A percentile compares a stretch with the other conserved stretches of the same genome.
Evolutionary conservation across 2,113 vertebrate species (phyloP).

Genomic region (Scalopus aquaticus): DNA sequence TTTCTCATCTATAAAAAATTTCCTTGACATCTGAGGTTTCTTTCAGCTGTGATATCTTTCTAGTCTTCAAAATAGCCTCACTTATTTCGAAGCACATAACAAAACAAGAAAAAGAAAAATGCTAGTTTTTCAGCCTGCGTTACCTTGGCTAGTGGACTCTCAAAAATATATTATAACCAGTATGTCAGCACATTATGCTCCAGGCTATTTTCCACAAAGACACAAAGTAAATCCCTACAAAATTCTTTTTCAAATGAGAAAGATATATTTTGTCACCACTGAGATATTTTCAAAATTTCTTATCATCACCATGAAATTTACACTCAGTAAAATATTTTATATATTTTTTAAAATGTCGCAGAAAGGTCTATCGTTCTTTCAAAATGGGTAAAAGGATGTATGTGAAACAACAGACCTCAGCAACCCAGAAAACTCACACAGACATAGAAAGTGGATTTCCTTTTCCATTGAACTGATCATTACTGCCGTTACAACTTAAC

Average conservation of each 20-base stretch:
- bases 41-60: not conserved
- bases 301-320: not conserved
- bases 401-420: not conserved
- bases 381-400: not conserved
- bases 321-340: not conserved
- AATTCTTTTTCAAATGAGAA: conserved; percentile 11
- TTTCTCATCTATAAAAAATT: conserved; percentile 7
- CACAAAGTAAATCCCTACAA: not conserved
- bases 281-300: conserved; percentile 36
- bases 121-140: conserved; percentile 25
- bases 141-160: conserved; percentile 35
- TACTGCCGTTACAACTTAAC: not conserved
- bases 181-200: not conserved
- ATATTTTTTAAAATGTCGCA: not conserved
- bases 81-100: not conserved
- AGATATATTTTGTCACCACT: not conserved
- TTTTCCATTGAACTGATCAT: not conserved
- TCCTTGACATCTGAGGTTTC: not conserved
- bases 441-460: not conserved
- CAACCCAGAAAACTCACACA: not conserved
- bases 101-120: not conserved
- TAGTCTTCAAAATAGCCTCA: not conserved
- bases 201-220: not conserved
- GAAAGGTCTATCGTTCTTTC: not conserved
- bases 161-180: conserved; percentile 16